These are phyloP conservation scores for Mormyrops attenuatus DNA, from an alignment of 2,797 vertebrate genomes.

Conservation along the genomic window DNA sequence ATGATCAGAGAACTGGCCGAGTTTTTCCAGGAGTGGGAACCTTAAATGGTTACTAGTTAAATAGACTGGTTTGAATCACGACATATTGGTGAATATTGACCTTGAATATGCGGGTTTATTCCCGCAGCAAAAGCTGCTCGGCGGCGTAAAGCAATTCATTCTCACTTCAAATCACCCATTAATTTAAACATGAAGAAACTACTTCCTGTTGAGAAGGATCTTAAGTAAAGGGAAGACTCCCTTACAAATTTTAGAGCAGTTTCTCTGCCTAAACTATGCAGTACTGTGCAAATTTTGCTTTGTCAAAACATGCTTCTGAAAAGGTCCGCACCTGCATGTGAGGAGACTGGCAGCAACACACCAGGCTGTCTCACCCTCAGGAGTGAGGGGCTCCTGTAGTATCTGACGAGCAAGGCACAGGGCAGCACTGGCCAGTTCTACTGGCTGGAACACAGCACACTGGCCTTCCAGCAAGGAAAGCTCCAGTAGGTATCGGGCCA, in stretches of 20 bases:
- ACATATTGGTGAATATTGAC: not conserved
- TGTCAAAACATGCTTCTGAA: not conserved
- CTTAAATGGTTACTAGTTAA: not conserved
- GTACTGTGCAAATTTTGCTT: not conserved
- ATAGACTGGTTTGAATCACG: not conserved
- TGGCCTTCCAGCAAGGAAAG: conserved; percentile 71
- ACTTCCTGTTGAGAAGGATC: not conserved
- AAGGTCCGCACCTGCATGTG: conserved; percentile 49
- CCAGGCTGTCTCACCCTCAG: conserved; percentile 58
- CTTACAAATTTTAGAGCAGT: not conserved
- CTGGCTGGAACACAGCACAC: conserved; percentile 62
- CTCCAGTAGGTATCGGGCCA: conserved; percentile 77
- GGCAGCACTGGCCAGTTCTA: conserved; percentile 69
- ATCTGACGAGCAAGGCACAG: conserved; percentile 67
- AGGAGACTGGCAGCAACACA: conserved; percentile 58
- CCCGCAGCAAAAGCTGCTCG: not conserved
- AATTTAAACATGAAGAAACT: not conserved
- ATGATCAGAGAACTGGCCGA: not conserved
- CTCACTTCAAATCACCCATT: not conserved
- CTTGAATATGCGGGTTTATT: not conserved
- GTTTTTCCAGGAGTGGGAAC: not conserved
- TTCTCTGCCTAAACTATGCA: not conserved
- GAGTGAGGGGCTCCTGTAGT: conserved; percentile 49
- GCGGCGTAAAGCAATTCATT: not conserved
- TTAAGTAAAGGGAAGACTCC: not conserved